These are phyloP conservation scores for Pseudococcus longispinus DNA, from an alignment of 2,888 invertebrate species.

Conservation along the genomic window DNA sequence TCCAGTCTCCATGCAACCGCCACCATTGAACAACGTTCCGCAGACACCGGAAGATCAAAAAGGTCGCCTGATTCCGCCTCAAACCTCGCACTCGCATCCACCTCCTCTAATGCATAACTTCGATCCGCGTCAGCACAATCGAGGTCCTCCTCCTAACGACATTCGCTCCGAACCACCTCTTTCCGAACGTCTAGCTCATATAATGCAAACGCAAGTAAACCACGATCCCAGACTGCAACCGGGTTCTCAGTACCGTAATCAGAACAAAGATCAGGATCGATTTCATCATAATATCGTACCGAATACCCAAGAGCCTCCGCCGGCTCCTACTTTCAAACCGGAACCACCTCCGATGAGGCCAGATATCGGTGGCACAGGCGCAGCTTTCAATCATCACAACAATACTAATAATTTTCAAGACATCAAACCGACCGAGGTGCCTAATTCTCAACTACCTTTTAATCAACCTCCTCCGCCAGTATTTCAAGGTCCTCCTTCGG, in stretches of 20 bases:
- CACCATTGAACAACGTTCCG: constrained; percentile 30
- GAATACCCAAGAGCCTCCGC: constrained; percentile 48
- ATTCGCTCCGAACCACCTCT: constrained; percentile 5
- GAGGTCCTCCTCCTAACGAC: neutral
- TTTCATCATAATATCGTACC: constrained; percentile 20
- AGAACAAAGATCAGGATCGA: constrained; percentile 42
- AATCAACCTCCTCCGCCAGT: constrained; percentile 67
- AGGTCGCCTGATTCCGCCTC: neutral
- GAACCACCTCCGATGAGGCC: constrained; percentile 2
- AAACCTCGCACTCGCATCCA: neutral
- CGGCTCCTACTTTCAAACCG: constrained; percentile 37
- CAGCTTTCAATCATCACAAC: constrained; percentile 38
- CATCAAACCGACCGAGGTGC: neutral
- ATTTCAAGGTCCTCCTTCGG: neutral
- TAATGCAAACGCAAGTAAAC: constrained; percentile 17
- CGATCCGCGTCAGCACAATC: constrained; percentile 41
- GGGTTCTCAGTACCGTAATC: constrained; percentile 32
- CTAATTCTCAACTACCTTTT: constrained; percentile 63
- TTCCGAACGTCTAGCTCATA: constrained; percentile 42
- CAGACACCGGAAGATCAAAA: constrained; percentile 17
- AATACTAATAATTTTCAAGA: constrained; percentile 44
- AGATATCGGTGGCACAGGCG: neutral
- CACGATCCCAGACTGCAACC: constrained; percentile 46
- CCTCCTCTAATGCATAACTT: constrained; percentile 50
- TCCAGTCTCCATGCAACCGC: constrained; percentile 45